Evolutionary conservation across 2,888 invertebrate genomes (phyloP).

Genomic region (Philonicus albiceps): DNA sequence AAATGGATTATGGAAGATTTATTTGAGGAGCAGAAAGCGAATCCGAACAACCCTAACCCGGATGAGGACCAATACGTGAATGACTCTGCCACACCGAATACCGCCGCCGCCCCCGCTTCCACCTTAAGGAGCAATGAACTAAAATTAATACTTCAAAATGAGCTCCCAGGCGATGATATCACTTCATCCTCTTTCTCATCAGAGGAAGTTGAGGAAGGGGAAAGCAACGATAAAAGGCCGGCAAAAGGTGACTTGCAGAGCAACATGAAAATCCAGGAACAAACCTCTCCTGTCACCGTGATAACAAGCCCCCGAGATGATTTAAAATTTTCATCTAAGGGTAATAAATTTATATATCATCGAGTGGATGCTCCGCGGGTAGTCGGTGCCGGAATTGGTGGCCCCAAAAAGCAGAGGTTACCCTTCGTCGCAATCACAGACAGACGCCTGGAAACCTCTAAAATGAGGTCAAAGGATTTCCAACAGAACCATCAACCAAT

Average conservation of each 20-base stretch:
- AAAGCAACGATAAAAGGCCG: slow-evolving; percentile 42
- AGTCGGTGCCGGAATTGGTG: slow-evolving; percentile 53
- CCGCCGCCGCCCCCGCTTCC: background rate
- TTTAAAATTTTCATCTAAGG: slow-evolving; percentile 49
- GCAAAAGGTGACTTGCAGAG: background rate
- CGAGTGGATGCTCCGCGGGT: slow-evolving; percentile 58
- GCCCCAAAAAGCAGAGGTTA: slow-evolving; percentile 58
- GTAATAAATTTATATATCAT: slow-evolving; percentile 61
- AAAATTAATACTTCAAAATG: slow-evolving; percentile 52
- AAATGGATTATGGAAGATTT: slow-evolving; percentile 55
- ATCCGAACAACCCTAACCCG: slow-evolving; percentile 49
- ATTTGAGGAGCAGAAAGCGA: slow-evolving; percentile 55
- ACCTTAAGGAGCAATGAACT: slow-evolving; percentile 43
- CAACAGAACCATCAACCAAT: slow-evolving; percentile 51
- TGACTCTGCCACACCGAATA: slow-evolving; percentile 20
- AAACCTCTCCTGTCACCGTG: background rate
- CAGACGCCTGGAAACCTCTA: slow-evolving; percentile 59
- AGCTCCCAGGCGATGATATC: slow-evolving; percentile 56
- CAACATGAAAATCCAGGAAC: background rate
- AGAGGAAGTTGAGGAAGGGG: background rate
- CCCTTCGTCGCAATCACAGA: slow-evolving; percentile 63
- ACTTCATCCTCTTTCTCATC: slow-evolving; percentile 49
- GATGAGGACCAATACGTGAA: slow-evolving; percentile 46
- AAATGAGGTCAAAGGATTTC: slow-evolving; percentile 58
- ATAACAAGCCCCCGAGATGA: slow-evolving; percentile 7